Percentiles rank a stretch among this genome's conserved stretches.
These are phyloP conservation scores for Atethmia centrago DNA, from an alignment of 2,888 invertebrate genomes.

Conservation along the genomic window DNA sequence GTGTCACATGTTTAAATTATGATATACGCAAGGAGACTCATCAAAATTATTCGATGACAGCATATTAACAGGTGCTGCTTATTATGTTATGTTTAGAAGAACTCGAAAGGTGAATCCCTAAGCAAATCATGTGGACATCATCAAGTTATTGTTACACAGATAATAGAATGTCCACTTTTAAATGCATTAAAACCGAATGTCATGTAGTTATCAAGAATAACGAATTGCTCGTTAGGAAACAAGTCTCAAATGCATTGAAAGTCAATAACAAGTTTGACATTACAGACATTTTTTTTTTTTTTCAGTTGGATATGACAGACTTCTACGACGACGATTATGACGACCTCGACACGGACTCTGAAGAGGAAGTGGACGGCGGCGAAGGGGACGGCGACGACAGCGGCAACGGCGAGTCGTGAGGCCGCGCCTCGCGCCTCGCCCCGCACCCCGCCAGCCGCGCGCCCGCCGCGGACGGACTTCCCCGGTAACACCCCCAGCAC, in stretches of 20 bases:
- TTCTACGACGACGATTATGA: conserved; percentile 99
- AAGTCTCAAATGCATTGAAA: conserved; percentile 9
- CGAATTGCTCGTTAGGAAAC: conserved; percentile 1
- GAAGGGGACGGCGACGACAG: conserved; percentile 96
- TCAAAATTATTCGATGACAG: neutral
- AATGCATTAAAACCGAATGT: neutral
- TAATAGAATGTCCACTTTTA: neutral
- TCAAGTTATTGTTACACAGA: neutral
- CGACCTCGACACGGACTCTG: conserved; percentile 94
- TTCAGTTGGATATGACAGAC: conserved; percentile 96
- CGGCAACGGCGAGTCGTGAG: conserved; percentile 98
- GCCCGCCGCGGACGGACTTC: conserved; percentile 68
- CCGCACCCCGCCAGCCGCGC: conserved; percentile 36
- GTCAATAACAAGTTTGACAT: conserved; percentile 16
- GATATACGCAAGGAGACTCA: neutral
- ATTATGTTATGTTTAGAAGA: neutral
- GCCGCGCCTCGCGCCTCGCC: conserved; percentile 68
- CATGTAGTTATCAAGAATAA: conserved; percentile 11
- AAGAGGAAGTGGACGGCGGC: conserved; percentile 92
- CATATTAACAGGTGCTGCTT: neutral
- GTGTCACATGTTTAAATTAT: neutral
- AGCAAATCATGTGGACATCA: neutral
- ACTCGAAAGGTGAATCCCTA: neutral
- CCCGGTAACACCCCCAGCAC: conserved; percentile 44
- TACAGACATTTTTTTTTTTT: conserved; percentile 24